Percentiles rank a stretch among this genome's conserved stretches.
Conservation (phyloP, 2,797 vertebrate species). For the Labroides dimidiatus region DNA sequence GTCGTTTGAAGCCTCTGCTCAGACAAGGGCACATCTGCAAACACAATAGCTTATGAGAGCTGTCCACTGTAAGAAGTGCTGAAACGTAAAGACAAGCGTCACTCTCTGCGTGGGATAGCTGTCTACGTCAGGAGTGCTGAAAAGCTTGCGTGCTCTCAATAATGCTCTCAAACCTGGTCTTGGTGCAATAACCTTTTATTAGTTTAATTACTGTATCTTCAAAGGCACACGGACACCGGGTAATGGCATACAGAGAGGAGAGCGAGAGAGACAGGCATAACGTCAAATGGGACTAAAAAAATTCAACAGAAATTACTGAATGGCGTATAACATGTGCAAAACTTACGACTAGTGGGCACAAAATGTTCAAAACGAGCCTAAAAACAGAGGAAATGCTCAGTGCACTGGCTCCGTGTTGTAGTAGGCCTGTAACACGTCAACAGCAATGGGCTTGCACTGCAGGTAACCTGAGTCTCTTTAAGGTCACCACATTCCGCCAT, state of each 20-base stretch:
- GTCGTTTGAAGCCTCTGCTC: neutral
- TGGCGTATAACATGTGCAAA: too few relatives aligned
- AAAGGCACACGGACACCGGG: neutral
- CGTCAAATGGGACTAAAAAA: too few relatives aligned
- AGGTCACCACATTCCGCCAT: constrained; percentile 23
- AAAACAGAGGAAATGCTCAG: neutral
- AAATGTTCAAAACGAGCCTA: neutral
- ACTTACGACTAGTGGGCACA: too few relatives aligned
- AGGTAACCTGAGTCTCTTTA: constrained; percentile 28
- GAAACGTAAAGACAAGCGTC: constrained; percentile 26
- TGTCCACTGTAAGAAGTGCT: constrained; percentile 51
- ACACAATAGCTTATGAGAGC: constrained; percentile 32
- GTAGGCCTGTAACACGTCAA: neutral
- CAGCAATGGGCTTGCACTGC: constrained; percentile 19
- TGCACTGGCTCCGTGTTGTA: neutral
- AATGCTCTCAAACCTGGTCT: neutral
- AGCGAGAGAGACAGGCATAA: too few relatives aligned
- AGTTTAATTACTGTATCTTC: neutral
- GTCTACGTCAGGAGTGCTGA: constrained; percentile 57
- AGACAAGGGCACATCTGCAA: constrained; percentile 4
- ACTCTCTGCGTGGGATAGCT: constrained; percentile 24
- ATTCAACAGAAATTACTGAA: too few relatives aligned
- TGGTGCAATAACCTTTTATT: constrained; percentile 8
- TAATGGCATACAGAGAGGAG: neutral
- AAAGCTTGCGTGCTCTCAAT: constrained; percentile 1